These are phyloP conservation scores for Syngnathus floridae DNA, from an alignment of 2,113 vertebrate genomes.

Conservation along the genomic window DNA sequence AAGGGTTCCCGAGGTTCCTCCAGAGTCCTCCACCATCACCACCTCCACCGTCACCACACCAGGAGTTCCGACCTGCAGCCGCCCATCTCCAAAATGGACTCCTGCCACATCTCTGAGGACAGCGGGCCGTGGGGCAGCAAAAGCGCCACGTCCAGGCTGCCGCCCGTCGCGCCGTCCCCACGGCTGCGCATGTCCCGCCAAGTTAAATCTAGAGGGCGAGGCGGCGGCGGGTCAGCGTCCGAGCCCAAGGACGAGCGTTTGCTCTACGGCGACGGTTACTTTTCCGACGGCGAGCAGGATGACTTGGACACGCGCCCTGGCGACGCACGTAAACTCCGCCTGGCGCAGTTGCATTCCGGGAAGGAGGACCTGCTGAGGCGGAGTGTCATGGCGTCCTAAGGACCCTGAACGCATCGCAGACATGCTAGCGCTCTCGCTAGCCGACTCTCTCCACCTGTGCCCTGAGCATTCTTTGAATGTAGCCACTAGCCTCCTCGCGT, in stretches of 20 bases:
- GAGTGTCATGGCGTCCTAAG: constrained; percentile 89
- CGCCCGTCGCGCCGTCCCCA: constrained; percentile 24
- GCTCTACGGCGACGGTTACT: constrained; percentile 83
- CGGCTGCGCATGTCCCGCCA: constrained; percentile 78
- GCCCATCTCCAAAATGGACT: constrained; percentile 75
- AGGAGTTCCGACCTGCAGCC: constrained; percentile 64
- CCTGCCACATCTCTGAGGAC: constrained; percentile 69
- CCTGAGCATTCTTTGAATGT: constrained; percentile 57
- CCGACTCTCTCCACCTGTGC: constrained; percentile 40
- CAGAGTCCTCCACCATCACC: constrained; percentile 46
- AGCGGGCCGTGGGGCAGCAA: constrained; percentile 42
- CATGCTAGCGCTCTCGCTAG: constrained; percentile 57
- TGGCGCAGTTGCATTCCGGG: constrained; percentile 77
- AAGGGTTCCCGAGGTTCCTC: constrained; percentile 42
- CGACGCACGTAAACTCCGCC: constrained; percentile 66
- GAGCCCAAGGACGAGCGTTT: constrained; percentile 67
- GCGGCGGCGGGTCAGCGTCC: constrained; percentile 27
- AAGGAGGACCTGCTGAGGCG: constrained; percentile 87
- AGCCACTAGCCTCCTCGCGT: constrained; percentile 46
- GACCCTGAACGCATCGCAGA: constrained; percentile 16
- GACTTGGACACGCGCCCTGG: constrained; percentile 76
- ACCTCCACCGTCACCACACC: constrained; percentile 49
- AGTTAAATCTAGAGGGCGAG: constrained; percentile 69
- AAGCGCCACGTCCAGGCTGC: constrained; percentile 2
- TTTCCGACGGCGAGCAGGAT: constrained; percentile 88